Evolutionary conservation across 2,113 vertebrate genomes (phyloP).

Genomic region (Harpagus bidentatus): DNA sequence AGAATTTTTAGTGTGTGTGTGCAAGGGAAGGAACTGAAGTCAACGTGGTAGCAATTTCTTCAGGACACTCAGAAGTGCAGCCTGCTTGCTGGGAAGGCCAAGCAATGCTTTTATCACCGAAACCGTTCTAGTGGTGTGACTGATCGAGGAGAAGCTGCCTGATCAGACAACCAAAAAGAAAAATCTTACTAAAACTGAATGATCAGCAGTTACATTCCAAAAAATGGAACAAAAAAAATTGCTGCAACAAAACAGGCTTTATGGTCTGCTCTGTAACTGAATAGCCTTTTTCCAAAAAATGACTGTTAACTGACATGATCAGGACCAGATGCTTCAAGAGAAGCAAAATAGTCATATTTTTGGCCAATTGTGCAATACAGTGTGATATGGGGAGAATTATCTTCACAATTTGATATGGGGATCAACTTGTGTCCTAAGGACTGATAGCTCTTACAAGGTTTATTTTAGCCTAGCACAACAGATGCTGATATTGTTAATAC

Average conservation of each 20-base stretch:
- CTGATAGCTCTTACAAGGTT: neutral
- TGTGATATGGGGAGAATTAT: conserved; percentile 9
- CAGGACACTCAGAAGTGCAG: neutral
- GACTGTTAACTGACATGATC: neutral
- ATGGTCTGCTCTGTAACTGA: conserved; percentile 8
- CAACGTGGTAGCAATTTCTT: neutral
- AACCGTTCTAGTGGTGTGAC: neutral
- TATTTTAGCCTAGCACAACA: conserved; percentile 34
- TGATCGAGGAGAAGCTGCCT: neutral
- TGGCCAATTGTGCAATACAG: conserved; percentile 56
- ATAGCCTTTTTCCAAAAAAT: conserved; percentile 2
- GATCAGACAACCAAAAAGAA: neutral
- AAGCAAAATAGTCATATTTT: conserved; percentile 8
- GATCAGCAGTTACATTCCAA: neutral
- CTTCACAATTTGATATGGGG: neutral
- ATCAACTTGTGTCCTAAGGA: conserved; percentile 4
- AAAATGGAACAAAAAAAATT: neutral
- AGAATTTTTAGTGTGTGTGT: neutral
- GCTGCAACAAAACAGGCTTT: neutral
- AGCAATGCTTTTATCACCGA: neutral
- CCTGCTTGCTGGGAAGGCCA: neutral
- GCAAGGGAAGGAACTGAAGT: neutral
- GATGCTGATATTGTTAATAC: neutral
- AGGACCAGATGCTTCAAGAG: neutral
- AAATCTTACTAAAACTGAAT: neutral